Percentiles rank a stretch among this genome's conserved stretches.
These are phyloP conservation scores for Rotaria sp. DNA, from an alignment of 2,888 invertebrate genomes.

Conservation along the genomic window DNA sequence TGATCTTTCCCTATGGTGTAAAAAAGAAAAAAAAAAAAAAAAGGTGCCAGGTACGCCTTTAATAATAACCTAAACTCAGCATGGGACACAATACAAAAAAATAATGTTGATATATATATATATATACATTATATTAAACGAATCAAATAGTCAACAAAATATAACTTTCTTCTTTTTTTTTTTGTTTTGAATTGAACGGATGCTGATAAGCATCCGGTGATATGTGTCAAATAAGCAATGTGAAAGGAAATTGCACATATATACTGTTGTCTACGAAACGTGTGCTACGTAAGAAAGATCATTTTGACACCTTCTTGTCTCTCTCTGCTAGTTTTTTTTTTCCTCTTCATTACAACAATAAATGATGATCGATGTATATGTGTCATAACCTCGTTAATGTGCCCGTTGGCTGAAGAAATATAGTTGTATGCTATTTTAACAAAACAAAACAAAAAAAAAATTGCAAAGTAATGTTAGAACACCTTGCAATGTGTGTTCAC, in stretches of 20 bases:
- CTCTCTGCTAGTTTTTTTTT: not conserved
- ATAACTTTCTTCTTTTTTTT: no score
- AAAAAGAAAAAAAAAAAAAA: not conserved
- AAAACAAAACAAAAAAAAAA: not conserved
- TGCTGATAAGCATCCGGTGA: not conserved
- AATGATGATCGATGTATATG: not conserved
- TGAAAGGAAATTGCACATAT: not conserved
- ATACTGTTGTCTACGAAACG: not conserved
- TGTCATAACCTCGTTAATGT: not conserved
- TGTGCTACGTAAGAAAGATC: constrained; percentile 19
- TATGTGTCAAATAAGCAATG: constrained; percentile 7
- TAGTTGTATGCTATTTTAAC: constrained; percentile 5
- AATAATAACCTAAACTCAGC: not conserved
- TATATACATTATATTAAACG: not conserved
- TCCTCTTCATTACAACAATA: not conserved
- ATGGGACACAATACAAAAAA: not conserved
- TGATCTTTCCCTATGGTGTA: not conserved
- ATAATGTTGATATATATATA: not conserved
- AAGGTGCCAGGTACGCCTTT: not conserved
- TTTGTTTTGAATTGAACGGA: not conserved
- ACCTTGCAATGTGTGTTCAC: constrained; percentile 13
- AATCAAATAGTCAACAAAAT: not conserved
- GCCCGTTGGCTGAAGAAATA: constrained; percentile 12
- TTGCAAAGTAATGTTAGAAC: constrained; percentile 9
- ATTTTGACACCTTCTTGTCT: not conserved